phyloP scores from a whole-genome alignment of 2,888 invertebrate species.

The Barypeithes pellucidus region DNA sequence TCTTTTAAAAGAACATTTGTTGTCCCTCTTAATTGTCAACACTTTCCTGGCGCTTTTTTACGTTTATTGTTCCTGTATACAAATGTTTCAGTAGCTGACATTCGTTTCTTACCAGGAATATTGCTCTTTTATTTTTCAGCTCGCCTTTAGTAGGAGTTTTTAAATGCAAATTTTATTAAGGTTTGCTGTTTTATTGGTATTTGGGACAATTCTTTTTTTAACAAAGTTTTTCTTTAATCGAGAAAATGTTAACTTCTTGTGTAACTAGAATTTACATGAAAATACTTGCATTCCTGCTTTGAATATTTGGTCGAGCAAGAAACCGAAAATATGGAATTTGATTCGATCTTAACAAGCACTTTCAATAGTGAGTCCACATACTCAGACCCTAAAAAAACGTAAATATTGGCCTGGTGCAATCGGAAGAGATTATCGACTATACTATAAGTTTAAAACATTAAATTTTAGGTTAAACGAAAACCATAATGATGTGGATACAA shows the following conservation, averaged over 20 bases:
- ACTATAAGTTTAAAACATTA: too few relatives aligned
- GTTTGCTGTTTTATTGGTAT: background rate
- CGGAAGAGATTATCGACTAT: too few relatives aligned
- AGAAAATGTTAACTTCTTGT: background rate
- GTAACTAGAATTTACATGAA: too few relatives aligned
- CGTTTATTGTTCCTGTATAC: constrained; percentile 54
- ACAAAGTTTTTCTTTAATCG: background rate
- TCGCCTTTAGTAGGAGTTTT: constrained; percentile 41
- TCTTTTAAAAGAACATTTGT: constrained; percentile 59
- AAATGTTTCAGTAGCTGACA: constrained; percentile 53
- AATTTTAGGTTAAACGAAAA: too few relatives aligned
- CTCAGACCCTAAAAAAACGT: too few relatives aligned
- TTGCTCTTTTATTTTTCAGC: constrained; percentile 40
- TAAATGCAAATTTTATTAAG: constrained; percentile 45
- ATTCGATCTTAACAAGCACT: too few relatives aligned
- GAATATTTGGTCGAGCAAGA: too few relatives aligned
- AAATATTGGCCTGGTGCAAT: too few relatives aligned
- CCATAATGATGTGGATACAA: too few relatives aligned
- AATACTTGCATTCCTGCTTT: too few relatives aligned
- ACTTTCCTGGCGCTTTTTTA: constrained; percentile 60
- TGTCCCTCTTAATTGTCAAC: constrained; percentile 68
- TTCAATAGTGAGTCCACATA: too few relatives aligned
- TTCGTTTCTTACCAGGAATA: constrained; percentile 41
- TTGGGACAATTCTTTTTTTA: background rate
- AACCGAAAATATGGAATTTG: too few relatives aligned